Conservation (phyloP, 2,797 vertebrate species). For the Acanthurus lineatus region DNA sequence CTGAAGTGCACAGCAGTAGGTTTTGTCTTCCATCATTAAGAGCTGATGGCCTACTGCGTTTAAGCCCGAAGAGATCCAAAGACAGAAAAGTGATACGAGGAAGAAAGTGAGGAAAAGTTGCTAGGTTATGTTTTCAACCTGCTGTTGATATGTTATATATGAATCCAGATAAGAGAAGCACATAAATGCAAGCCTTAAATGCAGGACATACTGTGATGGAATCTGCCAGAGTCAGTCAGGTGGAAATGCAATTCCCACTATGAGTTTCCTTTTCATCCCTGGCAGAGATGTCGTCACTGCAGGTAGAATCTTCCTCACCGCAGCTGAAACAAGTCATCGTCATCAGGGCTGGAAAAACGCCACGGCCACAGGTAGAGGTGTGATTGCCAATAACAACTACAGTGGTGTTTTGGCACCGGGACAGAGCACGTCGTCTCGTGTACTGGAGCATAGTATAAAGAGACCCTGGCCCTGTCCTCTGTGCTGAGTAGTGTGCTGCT, state of each 20-base stretch:
- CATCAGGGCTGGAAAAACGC: constrained; percentile 26
- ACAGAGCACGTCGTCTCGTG: constrained; percentile 17
- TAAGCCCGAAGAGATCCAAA: constrained; percentile 53
- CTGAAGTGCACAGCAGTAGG: constrained; percentile 80
- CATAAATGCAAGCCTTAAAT: constrained; percentile 40
- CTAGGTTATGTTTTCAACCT: constrained; percentile 51
- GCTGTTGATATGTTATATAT: constrained; percentile 50
- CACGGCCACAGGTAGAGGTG: constrained; percentile 40
- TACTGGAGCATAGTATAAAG: constrained; percentile 36
- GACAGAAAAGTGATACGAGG: constrained; percentile 38
- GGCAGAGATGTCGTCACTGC: constrained; percentile 40
- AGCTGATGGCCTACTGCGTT: constrained; percentile 69
- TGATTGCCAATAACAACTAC: constrained; percentile 41
- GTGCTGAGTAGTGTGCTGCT: constrained; percentile 71
- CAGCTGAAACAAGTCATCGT: constrained; percentile 43
- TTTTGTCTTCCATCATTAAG: constrained; percentile 79
- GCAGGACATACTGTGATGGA: constrained; percentile 39
- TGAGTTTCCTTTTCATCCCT: constrained; percentile 23
- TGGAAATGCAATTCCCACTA: constrained; percentile 61
- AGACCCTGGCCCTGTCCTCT: constrained; percentile 47
- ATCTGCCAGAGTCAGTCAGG: constrained; percentile 59
- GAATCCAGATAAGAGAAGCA: constrained; percentile 31
- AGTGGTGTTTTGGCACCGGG: constrained; percentile 21
- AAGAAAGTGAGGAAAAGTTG: constrained; percentile 48
- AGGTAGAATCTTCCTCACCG: constrained; percentile 44